phyloP scores from a whole-genome alignment of 2,797 vertebrate genomes.

The Dermochelys coriacea region DNA sequence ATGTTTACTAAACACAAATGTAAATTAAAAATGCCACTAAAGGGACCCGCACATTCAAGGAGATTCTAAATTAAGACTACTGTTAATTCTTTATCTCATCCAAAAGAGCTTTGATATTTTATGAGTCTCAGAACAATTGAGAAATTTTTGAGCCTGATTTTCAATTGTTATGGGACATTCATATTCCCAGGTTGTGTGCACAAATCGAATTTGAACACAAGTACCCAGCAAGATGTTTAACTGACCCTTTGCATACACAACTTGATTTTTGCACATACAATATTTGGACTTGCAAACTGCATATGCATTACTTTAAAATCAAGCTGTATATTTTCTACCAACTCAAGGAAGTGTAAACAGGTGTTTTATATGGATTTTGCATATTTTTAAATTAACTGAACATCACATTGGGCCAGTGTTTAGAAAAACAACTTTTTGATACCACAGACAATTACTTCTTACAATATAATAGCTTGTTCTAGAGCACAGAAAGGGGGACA shows the following conservation, averaged over 20 bases:
- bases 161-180: not conserved
- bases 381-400: conserved; percentile 49
- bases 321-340: not conserved
- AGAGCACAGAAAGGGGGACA: conserved; percentile 52
- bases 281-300: not conserved
- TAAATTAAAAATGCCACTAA: not conserved
- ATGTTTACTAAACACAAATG: not conserved
- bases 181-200: not conserved
- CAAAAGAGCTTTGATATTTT: not conserved
- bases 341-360: conserved; percentile 15
- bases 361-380: conserved; percentile 3
- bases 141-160: conserved; percentile 4
- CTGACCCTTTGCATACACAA: not conserved
- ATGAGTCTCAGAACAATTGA: not conserved
- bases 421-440: conserved; percentile 66
- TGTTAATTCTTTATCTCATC: not conserved
- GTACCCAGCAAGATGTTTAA: not conserved
- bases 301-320: conserved; percentile 13
- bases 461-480: conserved; percentile 48
- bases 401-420: conserved; percentile 49
- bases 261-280: not conserved
- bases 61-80: not conserved
- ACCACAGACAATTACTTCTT: conserved; percentile 71
- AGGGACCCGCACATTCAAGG: not conserved
- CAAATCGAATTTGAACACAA: not conserved